Base-by-base conservation (phyloP, 2,888 invertebrate species). In the Agrochola litura region DNA sequence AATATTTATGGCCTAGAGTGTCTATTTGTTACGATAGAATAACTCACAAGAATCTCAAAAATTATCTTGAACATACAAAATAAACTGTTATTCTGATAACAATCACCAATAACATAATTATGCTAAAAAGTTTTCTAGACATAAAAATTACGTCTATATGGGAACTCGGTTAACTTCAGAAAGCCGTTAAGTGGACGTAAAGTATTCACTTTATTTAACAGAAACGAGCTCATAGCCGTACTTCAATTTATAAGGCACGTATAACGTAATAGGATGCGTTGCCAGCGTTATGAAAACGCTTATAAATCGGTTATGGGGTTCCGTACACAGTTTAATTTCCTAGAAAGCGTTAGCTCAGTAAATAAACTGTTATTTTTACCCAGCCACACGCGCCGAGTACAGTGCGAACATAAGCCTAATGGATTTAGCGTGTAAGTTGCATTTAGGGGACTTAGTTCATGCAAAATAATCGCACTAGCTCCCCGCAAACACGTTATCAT, bases 371-470 rank as follows among this genome's bases (percentile, higher is more conserved):
- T 89, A 88, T 90, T 89, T 90, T 90, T 88, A 68, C 84, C 76
- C 81, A 79, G 79, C 84, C 77, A 83, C 81, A 83, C 69, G 77
- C 77, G 73, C 78, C 72, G 73, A 79, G 77, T 80, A 88, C 80
- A 89, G 85, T 84, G 78, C 83, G 81, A 88, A 89, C 89, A 90
- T 91, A 91, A 92, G 90, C 91, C 92, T 94, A 95, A 95, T 95
- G 95, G 94, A 94, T 92, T 94, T 93, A 91, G 89, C 93, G 86
- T 94, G 94, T 95, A 92, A 91, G 92, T 92, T 94, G 92, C 92
- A 92, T 93, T 93, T 92, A 91, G 91, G 88, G 86, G 90, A 88
- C 89, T 91, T 90, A 89, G 87, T 91, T 89, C 88, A 89, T 92
- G 90, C 91, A 91, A 89, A 90, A 90, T 91, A 91, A 90, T 89